A percentile compares a stretch with the other conserved stretches of the same genome.
Conservation (phyloP, 2,888 invertebrate genomes). For the Tipula lateralis region DNA sequence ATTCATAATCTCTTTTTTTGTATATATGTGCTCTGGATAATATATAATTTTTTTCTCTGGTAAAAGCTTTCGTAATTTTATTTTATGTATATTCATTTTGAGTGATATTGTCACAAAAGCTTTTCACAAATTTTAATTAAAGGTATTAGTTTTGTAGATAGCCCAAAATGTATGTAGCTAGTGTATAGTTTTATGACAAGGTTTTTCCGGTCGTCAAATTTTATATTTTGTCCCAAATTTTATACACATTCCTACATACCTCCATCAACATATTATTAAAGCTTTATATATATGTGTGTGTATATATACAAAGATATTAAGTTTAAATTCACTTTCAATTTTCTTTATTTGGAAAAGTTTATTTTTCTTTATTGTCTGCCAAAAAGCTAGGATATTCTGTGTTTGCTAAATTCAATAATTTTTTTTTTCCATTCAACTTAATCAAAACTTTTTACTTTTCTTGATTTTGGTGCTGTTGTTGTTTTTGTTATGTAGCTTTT, state of each 20-base stretch:
- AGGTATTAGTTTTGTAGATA: neutral
- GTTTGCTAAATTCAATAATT: constrained; percentile 8
- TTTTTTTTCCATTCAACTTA: neutral
- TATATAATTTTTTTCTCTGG: neutral
- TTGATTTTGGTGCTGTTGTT: neutral
- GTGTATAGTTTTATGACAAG: neutral
- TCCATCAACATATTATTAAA: no score
- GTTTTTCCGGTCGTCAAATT: constrained; percentile 15
- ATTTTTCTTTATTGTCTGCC: constrained; percentile 4
- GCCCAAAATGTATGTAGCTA: neutral
- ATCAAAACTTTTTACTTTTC: constrained; percentile 19
- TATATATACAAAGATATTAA: constrained; percentile 2
- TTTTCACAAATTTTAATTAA: neutral
- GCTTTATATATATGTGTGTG: neutral
- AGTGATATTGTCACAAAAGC: neutral
- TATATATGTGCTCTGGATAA: neutral
- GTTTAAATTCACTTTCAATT: constrained; percentile 19
- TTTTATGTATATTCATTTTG: neutral
- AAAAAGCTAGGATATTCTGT: constrained; percentile 8
- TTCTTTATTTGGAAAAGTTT: constrained; percentile 6
- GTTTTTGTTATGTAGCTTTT: neutral
- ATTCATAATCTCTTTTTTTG: neutral
- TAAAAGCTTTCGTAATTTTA: neutral
- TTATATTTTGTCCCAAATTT: neutral
- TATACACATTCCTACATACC: no score